A percentile compares a stretch with the other conserved stretches of the same genome.
Conservation (phyloP, 2,113 vertebrate species). For the Sarotherodon lohbergeri region DNA sequence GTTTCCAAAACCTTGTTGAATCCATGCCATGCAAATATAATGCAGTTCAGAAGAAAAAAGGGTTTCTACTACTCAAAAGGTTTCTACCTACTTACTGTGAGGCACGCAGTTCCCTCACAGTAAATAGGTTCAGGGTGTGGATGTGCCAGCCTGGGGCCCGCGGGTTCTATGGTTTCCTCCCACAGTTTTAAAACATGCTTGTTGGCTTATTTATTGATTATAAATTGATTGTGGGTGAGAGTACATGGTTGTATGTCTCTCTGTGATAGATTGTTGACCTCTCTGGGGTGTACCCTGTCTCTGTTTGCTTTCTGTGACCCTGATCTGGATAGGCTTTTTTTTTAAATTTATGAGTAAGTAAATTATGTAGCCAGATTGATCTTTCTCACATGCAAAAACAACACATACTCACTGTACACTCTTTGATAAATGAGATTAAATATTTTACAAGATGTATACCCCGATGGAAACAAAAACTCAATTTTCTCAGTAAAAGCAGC, state of each 20-base stretch:
- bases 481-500: background rate
- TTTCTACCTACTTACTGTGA: too few species aligned
- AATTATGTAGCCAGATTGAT: background rate
- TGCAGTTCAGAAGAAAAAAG: too few species aligned
- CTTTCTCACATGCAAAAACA: background rate
- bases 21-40: too few species aligned
- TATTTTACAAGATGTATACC: background rate
- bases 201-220: background rate
- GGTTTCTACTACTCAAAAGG: too few species aligned
- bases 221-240: background rate
- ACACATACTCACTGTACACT: background rate
- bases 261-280: background rate
- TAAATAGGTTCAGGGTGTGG: background rate
- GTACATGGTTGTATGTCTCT: background rate
- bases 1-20: too few species aligned
- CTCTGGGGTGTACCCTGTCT: fast-evolving
- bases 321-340: background rate
- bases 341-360: background rate
- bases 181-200: background rate
- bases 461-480: background rate
- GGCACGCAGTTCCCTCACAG: background rate
- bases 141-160: background rate
- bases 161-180: background rate
- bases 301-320: background rate
- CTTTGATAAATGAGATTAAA: background rate